Percentiles rank a stretch among this genome's conserved stretches.
Conservation (phyloP, 2,797 vertebrate species). For the Mastacembelus armatus region DNA sequence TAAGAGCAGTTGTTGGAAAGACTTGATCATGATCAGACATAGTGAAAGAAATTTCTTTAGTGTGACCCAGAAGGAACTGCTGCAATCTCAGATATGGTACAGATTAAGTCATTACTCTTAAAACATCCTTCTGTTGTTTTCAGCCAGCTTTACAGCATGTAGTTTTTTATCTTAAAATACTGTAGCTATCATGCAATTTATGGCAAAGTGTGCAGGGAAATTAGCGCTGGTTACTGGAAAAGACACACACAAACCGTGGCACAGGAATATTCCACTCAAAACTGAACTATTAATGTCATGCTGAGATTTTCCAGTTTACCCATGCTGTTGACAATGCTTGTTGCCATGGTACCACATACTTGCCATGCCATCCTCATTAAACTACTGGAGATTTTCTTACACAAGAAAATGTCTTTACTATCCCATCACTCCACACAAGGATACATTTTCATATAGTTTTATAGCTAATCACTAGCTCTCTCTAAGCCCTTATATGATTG, state of each 20-base stretch:
- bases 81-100: neutral
- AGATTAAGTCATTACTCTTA: conserved; percentile 26
- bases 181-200: neutral
- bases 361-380: conserved; percentile 41
- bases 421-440: neutral
- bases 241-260: conserved; percentile 4
- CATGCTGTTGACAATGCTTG: conserved; percentile 5
- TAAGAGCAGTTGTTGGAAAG: conserved; percentile 39
- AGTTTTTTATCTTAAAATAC: conserved; percentile 24
- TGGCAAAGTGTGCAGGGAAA: conserved; percentile 33
- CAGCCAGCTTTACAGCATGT: neutral
- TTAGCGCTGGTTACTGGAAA: conserved; percentile 1
- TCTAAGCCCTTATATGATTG: conserved; percentile 12
- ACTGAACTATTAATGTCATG: conserved; percentile 11
- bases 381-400: conserved; percentile 32
- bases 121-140: conserved; percentile 29
- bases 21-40: conserved; percentile 18
- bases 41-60: conserved; percentile 14
- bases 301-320: conserved; percentile 37
- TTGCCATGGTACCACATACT: conserved; percentile 37
- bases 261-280: conserved; percentile 33
- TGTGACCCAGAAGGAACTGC: conserved; percentile 21
- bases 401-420: conserved; percentile 7
- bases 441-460: conserved; percentile 13
- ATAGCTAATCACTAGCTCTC: conserved; percentile 12